Base-by-base conservation (phyloP, 1,140 invertebrate species). In the Pachypsylla venusta region DNA sequence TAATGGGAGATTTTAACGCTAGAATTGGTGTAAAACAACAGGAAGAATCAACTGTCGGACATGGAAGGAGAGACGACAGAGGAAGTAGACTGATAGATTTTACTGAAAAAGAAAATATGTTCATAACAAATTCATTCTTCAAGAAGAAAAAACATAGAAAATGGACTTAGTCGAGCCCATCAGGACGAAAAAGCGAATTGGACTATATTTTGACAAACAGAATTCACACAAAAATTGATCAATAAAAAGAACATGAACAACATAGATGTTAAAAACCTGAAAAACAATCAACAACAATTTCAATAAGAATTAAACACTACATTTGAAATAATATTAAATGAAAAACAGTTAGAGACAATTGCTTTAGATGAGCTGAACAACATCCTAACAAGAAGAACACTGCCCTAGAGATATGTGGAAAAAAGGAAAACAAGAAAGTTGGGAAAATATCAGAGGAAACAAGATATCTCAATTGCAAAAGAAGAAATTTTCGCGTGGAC, bases 31-130 rank as follows among this genome's bases (percentile, higher is more conserved):
- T 7, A 7, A 35, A n/a, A 35, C 7, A 35, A 35, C 7, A 35
- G 7, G 30, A 35, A 10, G 30, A n/a, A 7, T 7, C 7, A 35
- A 19, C 57, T 13, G 25, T 27, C 12, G 22, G 39, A 3, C 42
- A 25, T 53, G 57, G 42, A 1, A 48, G n/a, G n/a, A 58, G 57
- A 58, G 42, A 58, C 42, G 35, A 58, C 12, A 42, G 57, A 10
- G 57, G 57, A 2, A 1, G n/a, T 3, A 58, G 19, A 25, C 25
- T 58, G 1, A 10, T 58, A 19, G 24, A 53, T 1, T 58, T 58
- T 53, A 16, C 24, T n/a, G 3, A 1, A 48, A 2, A 7, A 12
- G 22, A 58, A 3, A 2, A 48, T 3, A 16, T 58, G 2, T 22
- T 20, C 19, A 42, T 42, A 16, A 25, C 20, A 10, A 58, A 58